Percentiles rank a stretch among this genome's conserved stretches.
phyloP scores from a whole-genome alignment of 2,797 vertebrate genomes.

The Nothura maculosa region DNA sequence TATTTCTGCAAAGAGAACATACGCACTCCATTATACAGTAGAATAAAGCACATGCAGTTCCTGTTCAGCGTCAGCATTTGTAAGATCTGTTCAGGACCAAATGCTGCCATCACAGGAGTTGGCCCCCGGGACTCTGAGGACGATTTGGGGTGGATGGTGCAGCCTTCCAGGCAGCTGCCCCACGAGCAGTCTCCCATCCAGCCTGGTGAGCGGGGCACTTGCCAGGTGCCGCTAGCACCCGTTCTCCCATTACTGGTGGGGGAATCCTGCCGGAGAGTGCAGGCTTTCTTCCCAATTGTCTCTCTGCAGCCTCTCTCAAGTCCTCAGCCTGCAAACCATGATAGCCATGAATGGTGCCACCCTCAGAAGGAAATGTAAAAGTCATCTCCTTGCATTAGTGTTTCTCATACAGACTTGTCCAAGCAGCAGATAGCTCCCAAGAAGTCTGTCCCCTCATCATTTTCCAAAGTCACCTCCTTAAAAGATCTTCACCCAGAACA shows the following conservation, averaged over 20 bases:
- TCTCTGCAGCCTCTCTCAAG: background rate
- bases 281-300: background rate
- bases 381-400: background rate
- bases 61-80: background rate
- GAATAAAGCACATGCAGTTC: background rate
- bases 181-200: background rate
- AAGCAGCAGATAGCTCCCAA: background rate
- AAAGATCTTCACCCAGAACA: background rate
- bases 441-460: background rate
- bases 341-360: background rate
- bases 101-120: background rate
- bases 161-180: background rate
- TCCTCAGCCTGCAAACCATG: background rate
- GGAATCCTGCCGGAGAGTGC: background rate
- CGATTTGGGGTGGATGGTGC: background rate
- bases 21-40: background rate
- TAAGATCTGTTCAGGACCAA: background rate
- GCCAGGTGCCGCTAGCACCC: background rate
- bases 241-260: background rate
- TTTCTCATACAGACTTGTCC: background rate
- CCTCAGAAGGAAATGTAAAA: background rate
- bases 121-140: background rate
- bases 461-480: background rate
- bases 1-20: constrained; percentile 25
- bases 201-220: background rate